Base-by-base conservation (phyloP, 2,797 vertebrate species). In the Ceyx erithaca region DNA sequence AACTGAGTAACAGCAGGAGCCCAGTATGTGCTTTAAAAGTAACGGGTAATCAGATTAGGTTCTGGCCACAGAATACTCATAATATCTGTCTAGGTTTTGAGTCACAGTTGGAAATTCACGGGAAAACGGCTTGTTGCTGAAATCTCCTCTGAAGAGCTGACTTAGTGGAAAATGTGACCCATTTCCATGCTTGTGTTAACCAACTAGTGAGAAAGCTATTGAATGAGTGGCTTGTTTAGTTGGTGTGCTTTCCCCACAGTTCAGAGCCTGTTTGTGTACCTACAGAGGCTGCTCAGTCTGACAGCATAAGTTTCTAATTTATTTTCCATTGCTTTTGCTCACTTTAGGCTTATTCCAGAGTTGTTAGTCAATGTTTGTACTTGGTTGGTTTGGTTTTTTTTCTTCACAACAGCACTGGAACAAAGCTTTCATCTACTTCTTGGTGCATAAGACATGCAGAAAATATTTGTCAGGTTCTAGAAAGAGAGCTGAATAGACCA, bases 61-160 rank as follows among this genome's bases (percentile, higher is more conserved):
- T 46, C 26, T 2, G 13, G 5, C 20, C 1, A 1, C 45, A 10
- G 1, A 6, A 25, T 58, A 20, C 10, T 9, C 0, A 0, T 22
- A 25, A 2, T 19, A 6, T 2, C 54, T 33, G 14, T 8, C 31
- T 9, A 43, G 54, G 20, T n/a, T 45, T 80, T 23, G 62, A 85
- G 48, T 66, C 33, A 22, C 14, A 12, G 33, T 31, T 90, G 48
- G 57, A 86, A 63, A 70, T 48, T 72, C 59, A 35, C 12, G 45
- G 45, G 22, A 51, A n/a, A 37, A 10, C 0, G 1, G 22, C 75
- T 84, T 59, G 40, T 58, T 71, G 70, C 11, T 69, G 77, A 52
- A 69, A n/a, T 33, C 26, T 85, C 7, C 7, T 40, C 23, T 79
- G 77, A 81, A 70, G 55, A 79, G 63, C 40, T 59, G 63, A 80